These are phyloP conservation scores for Desoria tigrina DNA, from an alignment of 2,888 invertebrate species.

Conservation along the genomic window DNA sequence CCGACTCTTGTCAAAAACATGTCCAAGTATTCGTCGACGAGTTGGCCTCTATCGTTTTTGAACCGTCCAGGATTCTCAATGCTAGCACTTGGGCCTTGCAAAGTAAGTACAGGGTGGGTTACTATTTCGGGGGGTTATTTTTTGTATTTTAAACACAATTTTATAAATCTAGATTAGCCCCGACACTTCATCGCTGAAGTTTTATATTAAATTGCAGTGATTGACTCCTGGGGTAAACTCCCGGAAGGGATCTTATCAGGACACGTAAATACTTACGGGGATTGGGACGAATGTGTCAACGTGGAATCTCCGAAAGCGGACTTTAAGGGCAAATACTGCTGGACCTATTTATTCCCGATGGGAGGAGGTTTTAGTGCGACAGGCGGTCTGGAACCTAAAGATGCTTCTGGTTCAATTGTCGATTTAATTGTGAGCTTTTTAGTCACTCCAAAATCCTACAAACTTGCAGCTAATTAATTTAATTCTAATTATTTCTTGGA, in stretches of 20 bases:
- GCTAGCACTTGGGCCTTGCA: slow-evolving; percentile 8
- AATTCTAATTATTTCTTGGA: neutral
- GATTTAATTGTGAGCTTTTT: slow-evolving; percentile 9
- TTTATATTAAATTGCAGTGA: slow-evolving; percentile 24
- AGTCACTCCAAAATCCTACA: neutral
- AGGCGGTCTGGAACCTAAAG: neutral
- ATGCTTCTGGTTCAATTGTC: neutral
- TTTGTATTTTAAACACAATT: neutral
- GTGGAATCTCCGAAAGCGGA: neutral
- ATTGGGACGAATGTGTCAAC: slow-evolving; percentile 33
- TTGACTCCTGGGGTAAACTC: slow-evolving; percentile 36
- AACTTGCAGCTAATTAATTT: neutral
- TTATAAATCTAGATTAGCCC: neutral
- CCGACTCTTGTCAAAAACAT: neutral
- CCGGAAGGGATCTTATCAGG: slow-evolving; percentile 36
- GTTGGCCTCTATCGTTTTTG: neutral
- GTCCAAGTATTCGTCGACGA: neutral
- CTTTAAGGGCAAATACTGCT: slow-evolving; percentile 12
- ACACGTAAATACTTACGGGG: slow-evolving; percentile 28
- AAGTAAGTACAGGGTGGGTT: slow-evolving; percentile 8
- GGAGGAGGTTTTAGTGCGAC: neutral
- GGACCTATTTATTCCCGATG: neutral
- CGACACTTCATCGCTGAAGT: neutral
- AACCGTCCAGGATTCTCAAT: neutral
- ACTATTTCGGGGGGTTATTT: neutral